Base-by-base conservation (phyloP, 2,888 invertebrate species). In the Altica lythri region DNA sequence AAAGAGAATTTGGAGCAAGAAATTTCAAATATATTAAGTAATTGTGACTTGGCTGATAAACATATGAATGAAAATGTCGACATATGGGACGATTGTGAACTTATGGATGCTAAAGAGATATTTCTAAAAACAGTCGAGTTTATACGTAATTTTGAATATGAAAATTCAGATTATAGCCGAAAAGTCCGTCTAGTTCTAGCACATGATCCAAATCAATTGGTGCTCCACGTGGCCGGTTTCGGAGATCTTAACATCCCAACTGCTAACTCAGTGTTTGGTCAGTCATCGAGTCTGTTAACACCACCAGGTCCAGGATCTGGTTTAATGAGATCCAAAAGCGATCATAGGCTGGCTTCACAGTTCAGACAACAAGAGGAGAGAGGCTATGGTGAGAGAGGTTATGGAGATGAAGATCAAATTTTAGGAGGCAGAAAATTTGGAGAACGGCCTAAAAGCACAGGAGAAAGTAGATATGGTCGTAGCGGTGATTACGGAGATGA, bases 71-170 rank as follows among this genome's bases (percentile, higher is more conserved):
- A 92, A 65, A 88, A 87, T 60, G 72, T 72, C 1, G 89, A 92
- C 30, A 89, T 92, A 68, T 93, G 95, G 89, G 93, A 95, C 67
- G 92, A 95, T 69, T 89, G 91, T 60, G 93, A 94, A 74, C 81
- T 95, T 61, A 92, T 95, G 81, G 94, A 95, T 71, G 91, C 95
- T 53, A 97, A 97, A 79, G 95, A 95, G 78, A 93, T 95, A 61
- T 96, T 96, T 80, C 80, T 95, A 14, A 94, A 94, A 76, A 96
- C 96, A 10, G 90, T 97, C 40, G 96, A 97, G 71, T 96, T 96
- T 76, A 86, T 97, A 64, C 83, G 92, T 70, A 94, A 93, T 79
- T 95, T 95, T 71, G 95, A 95, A 76, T 92, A 94, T 69, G 96
- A 96, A 78, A 91, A 90, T 59, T 88, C 89, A 46, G 94, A 95